phyloP scores from a whole-genome alignment of 2,113 vertebrate species.

The Mus pahari region DNA sequence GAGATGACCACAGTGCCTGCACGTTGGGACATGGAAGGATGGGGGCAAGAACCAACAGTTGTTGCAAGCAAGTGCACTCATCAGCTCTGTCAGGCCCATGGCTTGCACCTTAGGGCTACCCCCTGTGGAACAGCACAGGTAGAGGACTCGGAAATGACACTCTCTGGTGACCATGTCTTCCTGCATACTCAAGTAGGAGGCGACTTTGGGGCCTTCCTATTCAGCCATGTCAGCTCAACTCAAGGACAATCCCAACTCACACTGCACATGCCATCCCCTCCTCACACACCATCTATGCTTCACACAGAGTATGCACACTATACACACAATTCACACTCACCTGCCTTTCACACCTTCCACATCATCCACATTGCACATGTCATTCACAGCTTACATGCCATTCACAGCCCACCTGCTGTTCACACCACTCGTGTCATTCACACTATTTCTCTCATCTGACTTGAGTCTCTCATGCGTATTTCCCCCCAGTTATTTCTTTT shows the following conservation, averaged over 20 bases:
- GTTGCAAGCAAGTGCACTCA: not conserved
- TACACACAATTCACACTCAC: not conserved
- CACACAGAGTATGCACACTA: not conserved
- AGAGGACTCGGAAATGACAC: not conserved
- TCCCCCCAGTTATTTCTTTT: not conserved
- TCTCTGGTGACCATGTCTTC: not conserved
- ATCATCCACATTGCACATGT: not conserved
- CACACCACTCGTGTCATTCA: not conserved
- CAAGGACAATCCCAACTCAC: not conserved
- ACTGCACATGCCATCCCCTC: not conserved
- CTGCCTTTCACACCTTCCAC: not conserved
- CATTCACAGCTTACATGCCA: not conserved
- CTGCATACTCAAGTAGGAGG: not conserved
- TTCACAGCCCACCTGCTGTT: not conserved
- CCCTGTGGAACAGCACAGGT: not conserved
- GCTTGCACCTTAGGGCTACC: not conserved
- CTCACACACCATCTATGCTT: not conserved
- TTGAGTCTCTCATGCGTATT: not conserved
- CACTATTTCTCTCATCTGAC: not conserved
- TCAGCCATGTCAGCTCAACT: not conserved
- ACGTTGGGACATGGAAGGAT: accelerated
- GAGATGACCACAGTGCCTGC: accelerated
- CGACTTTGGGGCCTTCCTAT: not conserved
- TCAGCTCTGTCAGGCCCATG: not conserved
- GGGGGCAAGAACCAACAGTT: not conserved